A percentile compares a stretch with the other conserved stretches of the same genome.
Evolutionary conservation across 2,113 vertebrate genomes (phyloP).

Genomic region (Saccopteryx bilineata): DNA sequence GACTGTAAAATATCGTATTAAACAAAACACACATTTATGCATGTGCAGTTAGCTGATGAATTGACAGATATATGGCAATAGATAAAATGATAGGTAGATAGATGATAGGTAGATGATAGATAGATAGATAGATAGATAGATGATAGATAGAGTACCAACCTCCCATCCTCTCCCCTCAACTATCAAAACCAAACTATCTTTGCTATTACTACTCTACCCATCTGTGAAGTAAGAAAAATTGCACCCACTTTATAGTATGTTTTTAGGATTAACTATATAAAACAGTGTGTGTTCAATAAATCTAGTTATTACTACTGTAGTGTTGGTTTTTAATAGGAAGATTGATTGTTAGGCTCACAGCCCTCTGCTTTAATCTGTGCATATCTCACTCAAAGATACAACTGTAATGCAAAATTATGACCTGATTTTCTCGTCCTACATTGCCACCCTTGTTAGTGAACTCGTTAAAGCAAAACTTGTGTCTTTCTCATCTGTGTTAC

Average conservation of each 20-base stretch:
- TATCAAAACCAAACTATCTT: background rate
- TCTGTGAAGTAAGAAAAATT: background rate
- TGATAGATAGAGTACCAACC: background rate
- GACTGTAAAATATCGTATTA: background rate
- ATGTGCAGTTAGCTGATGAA: background rate
- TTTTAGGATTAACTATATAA: background rate
- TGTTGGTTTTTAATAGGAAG: background rate
- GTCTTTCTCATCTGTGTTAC: background rate
- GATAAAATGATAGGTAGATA: background rate
- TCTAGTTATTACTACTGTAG: background rate
- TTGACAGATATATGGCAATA: background rate
- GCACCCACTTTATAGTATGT: background rate
- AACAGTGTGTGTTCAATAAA: background rate
- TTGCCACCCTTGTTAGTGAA: background rate
- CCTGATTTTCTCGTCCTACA: background rate
- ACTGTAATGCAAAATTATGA: background rate
- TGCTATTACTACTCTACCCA: background rate
- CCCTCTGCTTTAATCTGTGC: background rate
- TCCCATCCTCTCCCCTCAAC: background rate
- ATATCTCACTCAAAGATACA: background rate
- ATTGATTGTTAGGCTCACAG: background rate
- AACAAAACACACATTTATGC: background rate
- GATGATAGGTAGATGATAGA: background rate
- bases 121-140: background rate
- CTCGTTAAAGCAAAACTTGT: background rate